A percentile compares a stretch with the other conserved stretches of the same genome.
phyloP scores from a whole-genome alignment of 2,113 vertebrate genomes.

The Chionomys nivalis region DNA sequence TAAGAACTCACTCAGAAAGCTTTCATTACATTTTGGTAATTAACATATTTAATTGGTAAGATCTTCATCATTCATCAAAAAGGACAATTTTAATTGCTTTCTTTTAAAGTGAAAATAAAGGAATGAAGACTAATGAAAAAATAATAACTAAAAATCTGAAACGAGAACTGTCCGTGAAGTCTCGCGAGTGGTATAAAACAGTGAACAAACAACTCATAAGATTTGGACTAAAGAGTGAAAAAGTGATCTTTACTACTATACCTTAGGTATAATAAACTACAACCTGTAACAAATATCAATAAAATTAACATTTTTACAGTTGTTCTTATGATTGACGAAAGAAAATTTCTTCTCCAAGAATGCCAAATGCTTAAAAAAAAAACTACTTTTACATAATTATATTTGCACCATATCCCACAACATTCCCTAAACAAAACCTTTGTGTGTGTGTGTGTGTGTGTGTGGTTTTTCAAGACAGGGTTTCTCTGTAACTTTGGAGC shows the following conservation, averaged over 20 bases:
- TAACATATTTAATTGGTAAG: neutral
- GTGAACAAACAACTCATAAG: neutral
- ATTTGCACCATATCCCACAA: neutral
- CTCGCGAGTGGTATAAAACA: neutral
- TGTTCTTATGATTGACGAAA: conserved; percentile 2
- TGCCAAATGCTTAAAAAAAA: neutral
- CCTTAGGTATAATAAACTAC: neutral
- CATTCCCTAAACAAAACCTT: neutral
- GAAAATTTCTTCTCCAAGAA: neutral
- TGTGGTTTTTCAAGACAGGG: too few species aligned
- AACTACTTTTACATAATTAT: neutral
- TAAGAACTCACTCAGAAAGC: neutral
- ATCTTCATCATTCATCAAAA: neutral
- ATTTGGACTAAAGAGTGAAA: neutral
- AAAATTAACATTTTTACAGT: neutral
- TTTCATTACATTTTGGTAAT: conserved; percentile 5
- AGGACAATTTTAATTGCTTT: neutral
- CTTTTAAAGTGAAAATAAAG: neutral
- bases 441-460: too few species aligned
- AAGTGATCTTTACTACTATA: neutral
- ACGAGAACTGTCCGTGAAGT: neutral
- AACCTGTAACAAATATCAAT: neutral
- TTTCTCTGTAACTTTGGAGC: too few species aligned
- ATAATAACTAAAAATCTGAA: neutral
- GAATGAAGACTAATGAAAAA: neutral